Conservation (phyloP, 2,797 vertebrate genomes). For the Pangasius sanitwongsei region DNA sequence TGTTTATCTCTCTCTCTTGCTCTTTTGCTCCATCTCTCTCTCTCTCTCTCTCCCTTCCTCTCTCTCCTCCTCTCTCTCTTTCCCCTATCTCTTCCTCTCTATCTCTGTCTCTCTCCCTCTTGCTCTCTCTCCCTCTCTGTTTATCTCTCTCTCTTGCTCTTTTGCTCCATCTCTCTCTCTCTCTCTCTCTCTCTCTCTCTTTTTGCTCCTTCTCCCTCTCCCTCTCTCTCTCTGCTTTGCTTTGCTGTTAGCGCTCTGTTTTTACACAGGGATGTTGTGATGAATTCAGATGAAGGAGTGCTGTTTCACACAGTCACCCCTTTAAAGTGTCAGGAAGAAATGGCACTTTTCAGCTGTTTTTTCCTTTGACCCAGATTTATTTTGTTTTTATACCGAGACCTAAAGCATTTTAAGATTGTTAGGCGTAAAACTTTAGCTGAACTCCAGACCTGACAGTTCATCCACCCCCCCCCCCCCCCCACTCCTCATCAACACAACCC, state of each 20-base stretch:
- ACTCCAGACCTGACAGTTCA: not conserved
- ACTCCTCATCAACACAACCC: not conserved
- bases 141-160: not conserved
- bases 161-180: not conserved
- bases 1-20: not conserved
- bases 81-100: too few species aligned
- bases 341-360: not conserved
- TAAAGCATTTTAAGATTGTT: not conserved
- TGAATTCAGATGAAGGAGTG: conserved; percentile 20
- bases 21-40: not conserved
- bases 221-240: not conserved
- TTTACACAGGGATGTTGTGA: not conserved
- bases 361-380: conserved; percentile 10
- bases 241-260: not conserved
- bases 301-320: conserved; percentile 7
- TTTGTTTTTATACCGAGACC: not conserved
- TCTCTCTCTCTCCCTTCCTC: not conserved
- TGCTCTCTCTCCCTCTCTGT: not conserved
- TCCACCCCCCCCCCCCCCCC: not conserved
- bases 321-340: conserved; percentile 1
- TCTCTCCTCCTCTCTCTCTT: too few species aligned
- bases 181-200: too few species aligned
- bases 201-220: not conserved
- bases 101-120: not conserved
- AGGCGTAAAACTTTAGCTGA: not conserved